Conservation (phyloP, 2,113 vertebrate genomes). For the Stigmatopora nigra region DNA sequence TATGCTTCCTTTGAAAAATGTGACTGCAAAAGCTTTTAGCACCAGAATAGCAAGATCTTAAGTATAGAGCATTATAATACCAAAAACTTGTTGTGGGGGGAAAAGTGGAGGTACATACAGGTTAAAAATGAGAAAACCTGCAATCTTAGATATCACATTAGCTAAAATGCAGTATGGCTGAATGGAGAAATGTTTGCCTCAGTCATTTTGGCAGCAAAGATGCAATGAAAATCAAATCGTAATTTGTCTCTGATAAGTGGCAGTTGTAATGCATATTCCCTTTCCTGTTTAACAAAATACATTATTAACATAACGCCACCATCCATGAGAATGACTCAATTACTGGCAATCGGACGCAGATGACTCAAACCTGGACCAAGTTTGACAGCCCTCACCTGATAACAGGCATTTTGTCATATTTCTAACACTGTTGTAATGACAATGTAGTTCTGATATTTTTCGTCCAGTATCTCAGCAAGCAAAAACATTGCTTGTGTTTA, state of each 20-base stretch:
- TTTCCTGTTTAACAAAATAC: conserved; percentile 42
- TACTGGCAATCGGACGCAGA: conserved; percentile 39
- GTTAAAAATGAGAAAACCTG: conserved; percentile 10
- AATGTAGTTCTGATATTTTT: conserved; percentile 50
- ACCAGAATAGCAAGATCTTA: conserved; percentile 18
- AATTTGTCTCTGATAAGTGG: conserved; percentile 50
- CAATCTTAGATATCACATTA: conserved; percentile 11
- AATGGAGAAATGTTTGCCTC: conserved; percentile 17
- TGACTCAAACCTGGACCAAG: conserved; percentile 47
- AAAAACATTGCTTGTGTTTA: too few species aligned
- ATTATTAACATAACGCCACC: conserved; percentile 50
- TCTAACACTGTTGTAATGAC: conserved; percentile 54
- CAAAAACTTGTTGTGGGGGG: conserved; percentile 16
- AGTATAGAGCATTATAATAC: conserved; percentile 21
- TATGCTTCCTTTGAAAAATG: conserved; percentile 13
- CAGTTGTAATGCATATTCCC: conserved; percentile 44
- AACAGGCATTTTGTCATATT: conserved; percentile 58
- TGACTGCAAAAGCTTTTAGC: conserved; percentile 48
- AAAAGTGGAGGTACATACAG: conserved; percentile 7
- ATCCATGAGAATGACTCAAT: conserved; percentile 63
- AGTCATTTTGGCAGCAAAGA: conserved; percentile 30
- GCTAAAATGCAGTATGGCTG: conserved; percentile 1
- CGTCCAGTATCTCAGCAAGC: too few species aligned
- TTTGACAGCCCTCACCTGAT: conserved; percentile 52
- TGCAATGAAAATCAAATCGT: conserved; percentile 32